Base-by-base conservation (phyloP, 2,888 invertebrate genomes). In the Orgyia antiqua region DNA sequence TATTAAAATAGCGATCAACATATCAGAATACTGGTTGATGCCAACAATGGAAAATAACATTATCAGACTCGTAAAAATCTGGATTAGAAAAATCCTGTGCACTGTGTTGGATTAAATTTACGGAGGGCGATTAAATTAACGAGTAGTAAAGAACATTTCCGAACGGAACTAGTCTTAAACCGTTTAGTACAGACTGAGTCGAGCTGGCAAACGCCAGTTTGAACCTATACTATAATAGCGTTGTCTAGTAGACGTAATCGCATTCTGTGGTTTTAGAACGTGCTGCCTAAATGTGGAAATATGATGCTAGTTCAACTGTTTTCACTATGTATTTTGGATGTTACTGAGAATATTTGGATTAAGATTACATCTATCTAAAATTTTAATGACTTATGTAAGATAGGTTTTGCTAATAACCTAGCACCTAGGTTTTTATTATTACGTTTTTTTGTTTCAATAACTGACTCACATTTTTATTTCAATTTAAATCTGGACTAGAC, bases 41-140 rank as follows among this genome's bases (percentile, higher is more conserved):
- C n/a, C n/a, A n/a, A n/a, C n/a, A n/a, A n/a, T n/a, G n/a, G n/a
- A 15, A 4, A 15, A 15, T 25, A 25, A 40, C 34, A 40, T 51
- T 48, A 48, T 45, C n/a, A 42, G 45, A 33, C 27, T 18, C 27
- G 29, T 37, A 35, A 34, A 41, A 39, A 46, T 37, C 36, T 35
- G 26, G 44, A 42, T 41, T 45, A 29, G 41, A 51, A 44, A 51
- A 51, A 39, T 31, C 33, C 36, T 13, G 27, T 27, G 21, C 29
- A 48, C 36, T 41, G 43, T 51, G 47, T 51, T 45, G 54, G 61
- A 74, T 74, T 69, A 67, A 66, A 67, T 75, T 74, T 74, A 73
- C 63, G 69, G 68, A 63, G 60, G 63, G 55, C 64, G 72, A 77
- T 77, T 73, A 69, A 70, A 76, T 78, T 78, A 79, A 65, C 71